Percentiles rank a stretch among this genome's conserved stretches.
Conservation (phyloP, 2,113 vertebrate genomes). For the Jacana jacana region DNA sequence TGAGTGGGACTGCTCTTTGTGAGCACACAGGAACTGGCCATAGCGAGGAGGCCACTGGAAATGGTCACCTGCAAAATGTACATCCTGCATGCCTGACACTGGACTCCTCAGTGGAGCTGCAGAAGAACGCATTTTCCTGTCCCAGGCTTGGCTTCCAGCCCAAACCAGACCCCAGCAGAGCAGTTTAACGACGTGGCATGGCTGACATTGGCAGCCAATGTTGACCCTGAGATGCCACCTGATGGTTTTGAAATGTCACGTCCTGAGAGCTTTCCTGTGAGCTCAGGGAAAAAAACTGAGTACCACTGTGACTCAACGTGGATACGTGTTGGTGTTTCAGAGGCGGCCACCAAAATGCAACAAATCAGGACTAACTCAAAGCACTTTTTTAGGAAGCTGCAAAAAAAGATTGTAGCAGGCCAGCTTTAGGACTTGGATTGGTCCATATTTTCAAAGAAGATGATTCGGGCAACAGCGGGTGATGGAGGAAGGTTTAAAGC, state of each 20-base stretch:
- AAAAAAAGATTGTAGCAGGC: not conserved
- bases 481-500: not conserved
- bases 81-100: not conserved
- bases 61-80: not conserved
- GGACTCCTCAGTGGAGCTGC: not conserved
- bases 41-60: not conserved
- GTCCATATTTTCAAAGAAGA: not conserved
- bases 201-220: not conserved
- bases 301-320: accelerated
- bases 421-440: not conserved
- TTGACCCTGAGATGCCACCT: not conserved
- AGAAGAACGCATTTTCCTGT: accelerated
- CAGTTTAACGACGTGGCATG: accelerated
- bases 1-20: not conserved
- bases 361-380: not conserved
- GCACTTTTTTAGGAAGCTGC: not conserved
- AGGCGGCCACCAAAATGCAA: not conserved
- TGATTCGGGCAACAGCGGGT: not conserved
- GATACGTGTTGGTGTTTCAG: not conserved
- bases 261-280: not conserved
- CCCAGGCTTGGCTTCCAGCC: not conserved
- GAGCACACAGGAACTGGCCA: not conserved
- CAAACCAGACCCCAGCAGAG: not conserved
- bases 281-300: accelerated
- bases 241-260: not conserved